These are phyloP conservation scores for Equus przewalskii DNA, from an alignment of 2,113 vertebrate genomes.

Conservation along the genomic window DNA sequence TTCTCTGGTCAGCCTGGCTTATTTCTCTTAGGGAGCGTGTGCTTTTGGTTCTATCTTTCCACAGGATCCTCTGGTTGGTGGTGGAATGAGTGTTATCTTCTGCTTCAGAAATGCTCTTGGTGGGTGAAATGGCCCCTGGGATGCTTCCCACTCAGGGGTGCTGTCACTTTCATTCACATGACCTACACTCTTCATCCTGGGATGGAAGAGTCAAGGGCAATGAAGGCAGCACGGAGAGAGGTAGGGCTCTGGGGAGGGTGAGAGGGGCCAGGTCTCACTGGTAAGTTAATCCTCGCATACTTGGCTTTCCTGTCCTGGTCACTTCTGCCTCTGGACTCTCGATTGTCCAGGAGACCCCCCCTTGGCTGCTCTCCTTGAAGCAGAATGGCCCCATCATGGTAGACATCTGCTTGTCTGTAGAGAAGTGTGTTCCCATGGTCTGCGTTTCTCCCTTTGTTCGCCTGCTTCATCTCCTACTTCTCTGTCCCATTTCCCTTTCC, in stretches of 20 bases:
- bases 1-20: background rate
- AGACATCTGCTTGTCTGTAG: background rate
- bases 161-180: too few species aligned
- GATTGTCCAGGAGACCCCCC: background rate
- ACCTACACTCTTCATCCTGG: background rate
- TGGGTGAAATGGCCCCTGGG: background rate
- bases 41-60: background rate
- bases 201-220: background rate
- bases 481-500: background rate
- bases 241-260: background rate
- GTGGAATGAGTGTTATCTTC: background rate
- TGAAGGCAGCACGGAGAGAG: background rate
- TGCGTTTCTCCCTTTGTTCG: background rate
- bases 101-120: background rate
- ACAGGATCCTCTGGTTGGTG: background rate
- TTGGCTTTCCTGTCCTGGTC: background rate
- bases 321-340: background rate
- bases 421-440: background rate
- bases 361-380: background rate
- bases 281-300: fast-evolving
- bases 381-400: background rate
- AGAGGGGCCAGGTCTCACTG: background rate
- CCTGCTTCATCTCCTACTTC: background rate
- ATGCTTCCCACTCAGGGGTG: background rate
- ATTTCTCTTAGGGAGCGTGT: background rate